These are phyloP conservation scores for Anguilla anguilla DNA, from an alignment of 2,797 vertebrate genomes.

Conservation along the genomic window DNA sequence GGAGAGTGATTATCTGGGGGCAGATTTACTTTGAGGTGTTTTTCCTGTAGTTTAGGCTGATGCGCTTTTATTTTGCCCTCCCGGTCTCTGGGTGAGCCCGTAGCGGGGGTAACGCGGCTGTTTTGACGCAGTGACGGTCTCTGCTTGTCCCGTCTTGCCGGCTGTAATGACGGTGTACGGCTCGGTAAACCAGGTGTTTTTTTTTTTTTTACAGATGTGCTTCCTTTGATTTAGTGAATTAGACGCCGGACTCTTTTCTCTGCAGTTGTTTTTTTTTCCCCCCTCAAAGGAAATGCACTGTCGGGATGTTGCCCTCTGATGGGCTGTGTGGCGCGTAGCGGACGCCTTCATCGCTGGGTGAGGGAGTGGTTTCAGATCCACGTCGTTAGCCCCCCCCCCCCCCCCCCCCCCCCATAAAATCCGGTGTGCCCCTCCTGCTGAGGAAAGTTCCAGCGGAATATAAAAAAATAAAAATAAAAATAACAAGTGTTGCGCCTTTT, in stretches of 20 bases:
- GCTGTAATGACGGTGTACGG: neutral
- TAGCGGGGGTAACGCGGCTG: neutral
- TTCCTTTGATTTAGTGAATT: neutral
- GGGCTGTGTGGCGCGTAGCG: neutral
- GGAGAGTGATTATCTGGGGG: neutral
- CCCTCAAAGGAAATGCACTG: neutral
- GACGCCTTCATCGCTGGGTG: neutral
- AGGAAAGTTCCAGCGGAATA: neutral
- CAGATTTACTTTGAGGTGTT: neutral
- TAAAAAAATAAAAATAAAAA: no score
- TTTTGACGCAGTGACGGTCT: neutral
- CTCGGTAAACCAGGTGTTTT: neutral
- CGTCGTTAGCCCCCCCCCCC: neutral
- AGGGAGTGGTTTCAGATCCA: neutral
- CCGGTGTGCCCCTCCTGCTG: neutral
- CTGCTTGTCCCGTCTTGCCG: neutral
- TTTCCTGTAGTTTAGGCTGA: neutral
- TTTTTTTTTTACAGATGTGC: slow-evolving; percentile 3
- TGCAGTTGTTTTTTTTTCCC: neutral
- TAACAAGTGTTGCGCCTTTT: no score
- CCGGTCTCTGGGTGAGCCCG: no score
- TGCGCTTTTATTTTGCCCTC: neutral
- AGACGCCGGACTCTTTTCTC: neutral
- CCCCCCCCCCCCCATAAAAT: neutral
- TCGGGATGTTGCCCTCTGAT: neutral